Conservation (phyloP, 2,888 invertebrate species). For the Chromoteleia sp. region DNA sequence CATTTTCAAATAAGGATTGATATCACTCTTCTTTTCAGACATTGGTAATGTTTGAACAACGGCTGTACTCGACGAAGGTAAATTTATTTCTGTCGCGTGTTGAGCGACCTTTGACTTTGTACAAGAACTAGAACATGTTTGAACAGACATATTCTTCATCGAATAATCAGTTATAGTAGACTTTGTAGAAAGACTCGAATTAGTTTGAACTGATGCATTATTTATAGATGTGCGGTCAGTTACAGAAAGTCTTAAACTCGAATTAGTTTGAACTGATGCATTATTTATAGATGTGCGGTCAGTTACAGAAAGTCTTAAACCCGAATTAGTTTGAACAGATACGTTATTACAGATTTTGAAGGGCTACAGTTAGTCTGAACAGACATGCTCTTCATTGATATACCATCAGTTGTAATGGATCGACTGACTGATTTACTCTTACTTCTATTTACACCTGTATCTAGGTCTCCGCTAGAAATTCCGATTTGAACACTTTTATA, state of each 20-base stretch:
- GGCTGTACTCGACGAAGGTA: not conserved
- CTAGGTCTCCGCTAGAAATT: slow-evolving; percentile 2
- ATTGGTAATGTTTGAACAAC: slow-evolving; percentile 6
- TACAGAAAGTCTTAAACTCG: not conserved
- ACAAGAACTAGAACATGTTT: not conserved
- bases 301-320: not conserved
- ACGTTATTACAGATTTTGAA: slow-evolving; percentile 4
- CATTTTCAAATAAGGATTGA: slow-evolving; percentile 39
- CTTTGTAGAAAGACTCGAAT: not conserved
- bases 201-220: slow-evolving; percentile 11
- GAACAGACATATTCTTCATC: not conserved
- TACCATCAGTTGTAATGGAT: slow-evolving; percentile 13
- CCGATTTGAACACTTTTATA: slow-evolving; percentile 23
- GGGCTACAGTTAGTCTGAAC: too few species aligned
- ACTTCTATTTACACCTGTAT: not conserved
- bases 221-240: not conserved
- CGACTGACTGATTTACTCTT: slow-evolving; percentile 9
- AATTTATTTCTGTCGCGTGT: not conserved
- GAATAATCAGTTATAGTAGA: not conserved
- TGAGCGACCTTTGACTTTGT: not conserved
- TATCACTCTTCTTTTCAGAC: not conserved
- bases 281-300: not conserved
- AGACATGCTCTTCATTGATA: too few species aligned
- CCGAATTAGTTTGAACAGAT: slow-evolving; percentile 8
- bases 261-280: slow-evolving; percentile 9